These are phyloP conservation scores for Halocynthia aurantium DNA, from an alignment of 23 tunicate species.

Conservation along the genomic window DNA sequence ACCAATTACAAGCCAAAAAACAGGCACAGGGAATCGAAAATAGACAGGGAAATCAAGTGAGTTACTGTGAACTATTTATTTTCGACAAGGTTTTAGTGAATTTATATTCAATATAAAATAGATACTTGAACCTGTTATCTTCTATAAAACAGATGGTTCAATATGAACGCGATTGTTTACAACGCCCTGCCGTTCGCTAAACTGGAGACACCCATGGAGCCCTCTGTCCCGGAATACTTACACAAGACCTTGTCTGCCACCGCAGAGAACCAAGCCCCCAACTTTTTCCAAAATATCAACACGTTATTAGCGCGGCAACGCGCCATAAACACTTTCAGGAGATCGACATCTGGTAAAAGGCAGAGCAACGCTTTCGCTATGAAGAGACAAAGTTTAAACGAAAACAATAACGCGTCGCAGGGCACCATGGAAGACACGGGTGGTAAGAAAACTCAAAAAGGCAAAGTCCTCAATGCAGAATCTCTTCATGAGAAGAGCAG, in stretches of 20 bases:
- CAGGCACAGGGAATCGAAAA: slow-evolving; percentile 40
- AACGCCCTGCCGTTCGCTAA: slow-evolving; percentile 51
- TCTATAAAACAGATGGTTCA: slow-evolving; percentile 46
- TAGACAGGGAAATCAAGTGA: slow-evolving; percentile 37
- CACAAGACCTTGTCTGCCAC: neutral
- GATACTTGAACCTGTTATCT: too few species aligned
- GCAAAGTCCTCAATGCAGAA: neutral
- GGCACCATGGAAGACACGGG: neutral
- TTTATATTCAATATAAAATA: too few species aligned
- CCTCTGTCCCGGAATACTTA: slow-evolving; percentile 27
- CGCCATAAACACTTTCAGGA: too few species aligned
- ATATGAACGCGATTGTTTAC: slow-evolving; percentile 47
- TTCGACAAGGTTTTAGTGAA: too few species aligned
- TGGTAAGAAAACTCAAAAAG: neutral
- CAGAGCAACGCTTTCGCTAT: too few species aligned
- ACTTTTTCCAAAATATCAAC: too few species aligned
- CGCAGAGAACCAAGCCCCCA: too few species aligned
- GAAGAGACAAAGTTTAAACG: too few species aligned
- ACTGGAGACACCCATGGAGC: slow-evolving; percentile 13
- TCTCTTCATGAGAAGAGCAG: neutral
- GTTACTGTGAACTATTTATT: too few species aligned
- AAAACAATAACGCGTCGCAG: too few species aligned
- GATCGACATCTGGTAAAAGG: too few species aligned
- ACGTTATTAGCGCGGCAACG: too few species aligned
- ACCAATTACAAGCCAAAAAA: slow-evolving; percentile 75